Conservation (phyloP, 2,113 vertebrate genomes). For the Nibea coibor region DNA sequence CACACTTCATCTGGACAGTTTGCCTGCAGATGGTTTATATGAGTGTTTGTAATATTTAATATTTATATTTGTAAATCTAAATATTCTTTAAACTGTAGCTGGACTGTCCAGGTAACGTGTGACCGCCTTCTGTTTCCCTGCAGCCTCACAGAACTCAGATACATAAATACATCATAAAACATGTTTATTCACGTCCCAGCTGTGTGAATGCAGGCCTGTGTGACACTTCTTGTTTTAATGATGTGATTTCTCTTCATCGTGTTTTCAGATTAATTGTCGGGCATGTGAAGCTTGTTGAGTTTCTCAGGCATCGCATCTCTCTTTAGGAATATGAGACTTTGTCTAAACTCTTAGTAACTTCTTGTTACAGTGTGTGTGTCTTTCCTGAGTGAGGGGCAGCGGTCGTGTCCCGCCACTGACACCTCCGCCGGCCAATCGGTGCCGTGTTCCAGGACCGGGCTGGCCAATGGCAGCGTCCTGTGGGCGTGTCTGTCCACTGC, state of each 20-base stretch:
- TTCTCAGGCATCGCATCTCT: neutral
- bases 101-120: too few relatives aligned
- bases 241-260: neutral
- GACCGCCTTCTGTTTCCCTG: too few relatives aligned
- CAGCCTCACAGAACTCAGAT: too few relatives aligned
- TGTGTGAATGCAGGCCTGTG: too few relatives aligned
- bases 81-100: too few relatives aligned
- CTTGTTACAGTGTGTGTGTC: neutral
- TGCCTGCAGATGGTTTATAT: too few relatives aligned
- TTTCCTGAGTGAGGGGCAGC: slow-evolving; percentile 19
- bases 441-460: neutral
- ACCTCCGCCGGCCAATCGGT: slow-evolving; percentile 78
- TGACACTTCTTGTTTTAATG: neutral
- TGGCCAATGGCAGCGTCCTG: slow-evolving; percentile 86
- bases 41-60: too few relatives aligned
- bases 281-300: neutral
- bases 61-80: too few relatives aligned
- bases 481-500: slow-evolving; percentile 88
- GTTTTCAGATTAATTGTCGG: neutral
- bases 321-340: neutral
- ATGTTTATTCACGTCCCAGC: too few relatives aligned
- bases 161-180: too few relatives aligned
- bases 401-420: slow-evolving; percentile 68
- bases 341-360: slow-evolving; percentile 51
- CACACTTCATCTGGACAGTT: too few relatives aligned